Base-by-base conservation (phyloP, 2,797 vertebrate genomes). In the Falco naumanni region DNA sequence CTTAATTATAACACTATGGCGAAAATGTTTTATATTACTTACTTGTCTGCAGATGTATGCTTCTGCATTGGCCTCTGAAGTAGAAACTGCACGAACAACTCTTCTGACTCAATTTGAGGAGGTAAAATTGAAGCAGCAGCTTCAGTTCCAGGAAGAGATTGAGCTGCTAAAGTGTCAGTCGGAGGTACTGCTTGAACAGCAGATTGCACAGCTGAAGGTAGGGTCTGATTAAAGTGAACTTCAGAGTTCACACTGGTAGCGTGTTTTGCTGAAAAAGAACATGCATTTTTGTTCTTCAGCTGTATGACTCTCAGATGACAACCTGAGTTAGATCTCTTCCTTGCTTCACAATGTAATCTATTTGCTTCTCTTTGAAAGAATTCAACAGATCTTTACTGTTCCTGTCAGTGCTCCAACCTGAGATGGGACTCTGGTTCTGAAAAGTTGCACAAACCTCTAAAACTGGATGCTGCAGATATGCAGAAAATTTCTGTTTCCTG, bases 121-220 rank as follows among this genome's bases (percentile, higher is more conserved):
- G 72, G 96, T 96, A 47, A 98, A 98, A 15, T 97, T 98, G 74
- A 97, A 98, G 59, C 98, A 98, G 94, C 98, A 98, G 8, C 98
- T 98, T 84, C 97, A 97, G 69, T 98, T 98, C 95, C 97, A 98
- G 61, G 98, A 99, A 84, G 98, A 99, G 97, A 98, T 97, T 81
- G 98, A 99, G 91, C 97, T 99, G 68, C 96, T 98, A 39, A 99
- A 98, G 96, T 97, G 98, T 97, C 98, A 98, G 87, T 98, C 98
- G 4, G 98, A 98, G 77, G 96, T 98, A 77, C 95, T 96, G 33
- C 95, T 99, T 57, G 98, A 98, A 63, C 98, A 98, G 90, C 97
- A 97, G 89, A 97, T 98, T 79, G 91, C 97, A 51, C 98, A 98
- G 59, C 88, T 99, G 59, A 99, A 98, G 98, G 99, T 99, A 96